These are phyloP conservation scores for Intellagama lesueurii DNA, from an alignment of 2,797 vertebrate species.

Conservation along the genomic window DNA sequence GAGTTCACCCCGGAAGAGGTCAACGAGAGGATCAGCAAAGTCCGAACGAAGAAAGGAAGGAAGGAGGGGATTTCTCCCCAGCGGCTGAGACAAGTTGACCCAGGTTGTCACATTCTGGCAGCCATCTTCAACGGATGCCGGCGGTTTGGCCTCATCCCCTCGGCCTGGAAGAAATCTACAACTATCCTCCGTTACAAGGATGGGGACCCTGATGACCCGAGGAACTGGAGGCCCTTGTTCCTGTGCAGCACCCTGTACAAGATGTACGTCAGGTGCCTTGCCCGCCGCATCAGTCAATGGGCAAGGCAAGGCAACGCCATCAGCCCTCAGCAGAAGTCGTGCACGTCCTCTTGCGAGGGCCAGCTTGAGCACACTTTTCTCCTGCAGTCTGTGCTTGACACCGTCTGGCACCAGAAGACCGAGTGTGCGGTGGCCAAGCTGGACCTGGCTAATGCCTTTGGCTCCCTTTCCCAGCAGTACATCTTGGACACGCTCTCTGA, in stretches of 20 bases:
- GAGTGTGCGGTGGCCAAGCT: background rate
- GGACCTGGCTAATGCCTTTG: background rate
- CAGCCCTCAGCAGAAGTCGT: background rate
- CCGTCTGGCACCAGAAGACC: fast-evolving
- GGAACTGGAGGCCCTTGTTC: background rate
- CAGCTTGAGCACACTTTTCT: background rate
- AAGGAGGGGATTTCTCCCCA: background rate
- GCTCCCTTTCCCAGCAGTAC: background rate
- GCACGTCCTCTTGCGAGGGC: fast-evolving
- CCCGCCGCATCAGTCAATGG: background rate
- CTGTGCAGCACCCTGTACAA: background rate
- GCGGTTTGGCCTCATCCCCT: background rate
- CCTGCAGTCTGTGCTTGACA: background rate
- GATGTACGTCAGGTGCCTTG: background rate
- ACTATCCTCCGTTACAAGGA: background rate
- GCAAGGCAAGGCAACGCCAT: background rate
- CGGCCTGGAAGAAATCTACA: background rate
- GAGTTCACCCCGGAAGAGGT: background rate
- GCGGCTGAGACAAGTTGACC: background rate
- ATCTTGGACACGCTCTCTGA: background rate
- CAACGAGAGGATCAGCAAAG: fast-evolving
- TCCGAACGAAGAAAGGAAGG: fast-evolving
- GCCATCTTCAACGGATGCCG: background rate
- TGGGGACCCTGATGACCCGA: fast-evolving
- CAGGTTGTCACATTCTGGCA: fast-evolving